A percentile compares a stretch with the other conserved stretches of the same genome.
phyloP scores from a whole-genome alignment of 1,140 invertebrate genomes.

The Drosophila kohkoa region DNA sequence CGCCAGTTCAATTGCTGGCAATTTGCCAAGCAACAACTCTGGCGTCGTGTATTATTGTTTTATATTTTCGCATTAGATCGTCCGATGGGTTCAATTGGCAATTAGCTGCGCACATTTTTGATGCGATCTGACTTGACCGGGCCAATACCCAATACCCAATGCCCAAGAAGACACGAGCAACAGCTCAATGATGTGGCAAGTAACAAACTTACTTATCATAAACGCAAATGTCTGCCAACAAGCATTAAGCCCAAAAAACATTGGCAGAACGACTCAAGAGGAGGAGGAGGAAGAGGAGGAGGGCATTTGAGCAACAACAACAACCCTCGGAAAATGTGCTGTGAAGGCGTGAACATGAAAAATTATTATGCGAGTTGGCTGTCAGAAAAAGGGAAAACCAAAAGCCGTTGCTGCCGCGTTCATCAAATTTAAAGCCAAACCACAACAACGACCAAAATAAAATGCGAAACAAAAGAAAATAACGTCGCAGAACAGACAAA shows the following conservation, averaged over 20 bases:
- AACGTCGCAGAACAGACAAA: not conserved
- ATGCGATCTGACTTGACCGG: slow-evolving; percentile 11
- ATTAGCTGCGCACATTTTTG: slow-evolving; percentile 45
- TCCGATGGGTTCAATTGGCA: slow-evolving; percentile 14
- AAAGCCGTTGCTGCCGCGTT: slow-evolving; percentile 14
- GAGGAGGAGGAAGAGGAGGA: slow-evolving; percentile 13
- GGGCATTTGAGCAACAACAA: not conserved
- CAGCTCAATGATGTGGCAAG: slow-evolving; percentile 41
- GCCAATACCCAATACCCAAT: not conserved
- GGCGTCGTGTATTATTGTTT: slow-evolving; percentile 40
- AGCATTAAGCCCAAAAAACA: slow-evolving; percentile 32
- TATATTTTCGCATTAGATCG: slow-evolving; percentile 23
- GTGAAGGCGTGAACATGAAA: slow-evolving; percentile 49
- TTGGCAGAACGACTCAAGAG: not conserved
- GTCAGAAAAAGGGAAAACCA: slow-evolving; percentile 28
- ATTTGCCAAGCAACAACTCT: slow-evolving; percentile 7
- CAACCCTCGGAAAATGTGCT: slow-evolving; percentile 24
- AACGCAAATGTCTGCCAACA: slow-evolving; percentile 40
- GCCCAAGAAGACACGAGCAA: slow-evolving; percentile 29
- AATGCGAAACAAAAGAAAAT: not conserved
- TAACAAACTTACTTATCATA: slow-evolving; percentile 44
- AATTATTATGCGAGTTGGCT: slow-evolving; percentile 43
- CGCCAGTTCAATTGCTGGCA: slow-evolving; percentile 54
- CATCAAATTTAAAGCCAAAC: slow-evolving; percentile 51
- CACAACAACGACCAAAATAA: slow-evolving; percentile 3